A percentile compares a stretch with the other conserved stretches of the same genome.
Conservation (phyloP, 2,797 vertebrate species). For the Danio tinwini region DNA sequence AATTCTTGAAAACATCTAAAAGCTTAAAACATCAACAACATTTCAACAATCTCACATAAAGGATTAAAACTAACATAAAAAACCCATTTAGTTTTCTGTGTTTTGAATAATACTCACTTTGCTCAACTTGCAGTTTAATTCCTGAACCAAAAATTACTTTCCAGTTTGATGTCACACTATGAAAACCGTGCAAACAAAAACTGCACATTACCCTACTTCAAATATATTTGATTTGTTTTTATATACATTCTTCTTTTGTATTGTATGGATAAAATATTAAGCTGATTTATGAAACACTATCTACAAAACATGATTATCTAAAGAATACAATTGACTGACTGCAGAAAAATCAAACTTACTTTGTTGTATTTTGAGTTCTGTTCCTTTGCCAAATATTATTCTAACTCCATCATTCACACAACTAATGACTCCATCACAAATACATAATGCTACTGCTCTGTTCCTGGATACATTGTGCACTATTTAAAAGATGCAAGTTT, state of each 20-base stretch:
- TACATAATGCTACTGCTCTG: neutral
- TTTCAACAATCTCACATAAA: neutral
- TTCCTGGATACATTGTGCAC: neutral
- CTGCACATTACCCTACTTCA: neutral
- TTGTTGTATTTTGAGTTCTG: slow-evolving; percentile 14
- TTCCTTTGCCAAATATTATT: slow-evolving; percentile 54
- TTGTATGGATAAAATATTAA: neutral
- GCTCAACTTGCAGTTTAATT: slow-evolving; percentile 59
- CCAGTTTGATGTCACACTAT: slow-evolving; percentile 47
- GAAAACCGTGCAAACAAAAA: slow-evolving; percentile 12
- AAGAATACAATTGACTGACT: neutral
- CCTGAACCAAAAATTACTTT: slow-evolving; percentile 47
- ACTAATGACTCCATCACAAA: neutral
- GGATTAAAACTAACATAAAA: neutral
- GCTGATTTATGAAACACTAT: neutral
- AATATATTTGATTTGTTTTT: too few relatives aligned
- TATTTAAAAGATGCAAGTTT: neutral
- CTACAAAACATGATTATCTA: neutral
- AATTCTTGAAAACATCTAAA: too few relatives aligned
- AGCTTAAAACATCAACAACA: neutral
- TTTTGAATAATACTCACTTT: slow-evolving; percentile 61
- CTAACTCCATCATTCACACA: slow-evolving; percentile 46
- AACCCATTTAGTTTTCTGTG: neutral
- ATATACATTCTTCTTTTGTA: too few relatives aligned
- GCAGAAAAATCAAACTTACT: neutral